Evolutionary conservation across 30 jellyfish, hydroid and myxozoan species (phyloP), one percentile per base, ranked within the genome.

Genomic region (Pseudorhiza aurosa): DNA sequence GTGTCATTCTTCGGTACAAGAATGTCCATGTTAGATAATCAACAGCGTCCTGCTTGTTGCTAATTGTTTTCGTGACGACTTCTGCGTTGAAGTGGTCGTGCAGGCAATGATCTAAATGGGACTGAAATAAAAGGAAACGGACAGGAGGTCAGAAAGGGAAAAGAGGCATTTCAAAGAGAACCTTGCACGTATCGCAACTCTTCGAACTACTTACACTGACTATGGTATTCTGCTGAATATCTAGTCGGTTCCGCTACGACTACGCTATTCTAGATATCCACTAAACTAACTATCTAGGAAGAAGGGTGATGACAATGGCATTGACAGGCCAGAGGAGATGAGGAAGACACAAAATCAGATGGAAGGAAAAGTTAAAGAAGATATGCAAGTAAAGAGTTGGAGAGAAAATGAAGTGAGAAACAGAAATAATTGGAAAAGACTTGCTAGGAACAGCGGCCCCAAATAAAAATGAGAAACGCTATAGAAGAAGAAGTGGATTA

Each of bases 61-160:
- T 96, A 79, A 95, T 89, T 32, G 98, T 85, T 68, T 95, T 95
- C 25, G 99, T 95, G 42, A 95, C 99, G 64, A 95, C 99, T 85
- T 95, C 99, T 22, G 99, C 99, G 47, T 90, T 87, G 77, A 95
- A 95, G 59, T 95, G 99, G 36, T 95, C 99, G 53, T 95, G 99
- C 69, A 95, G 87, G 73, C 97, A 95, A 65, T 95, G 99, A 73
- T 95, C 99, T 7, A 95, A 80, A 71, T 95, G 99, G 1, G 99
- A 95, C 91, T 85, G 70, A 14, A 29, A 28, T 5, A 35, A 15
- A 27, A 55, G 51, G 10, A 8, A n/a, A n/a, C n/a, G n/a, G n/a
- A n/a, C n/a, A n/a, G n/a, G 1, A 50, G 31, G n/a, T n/a, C n/a
- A n/a, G n/a, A n/a, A n/a, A n/a, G n/a, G n/a, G n/a, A n/a, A n/a